These are phyloP conservation scores for Sinocyclocheilus anophthalmus DNA, from an alignment of 2,113 vertebrate species.

Conservation along the genomic window DNA sequence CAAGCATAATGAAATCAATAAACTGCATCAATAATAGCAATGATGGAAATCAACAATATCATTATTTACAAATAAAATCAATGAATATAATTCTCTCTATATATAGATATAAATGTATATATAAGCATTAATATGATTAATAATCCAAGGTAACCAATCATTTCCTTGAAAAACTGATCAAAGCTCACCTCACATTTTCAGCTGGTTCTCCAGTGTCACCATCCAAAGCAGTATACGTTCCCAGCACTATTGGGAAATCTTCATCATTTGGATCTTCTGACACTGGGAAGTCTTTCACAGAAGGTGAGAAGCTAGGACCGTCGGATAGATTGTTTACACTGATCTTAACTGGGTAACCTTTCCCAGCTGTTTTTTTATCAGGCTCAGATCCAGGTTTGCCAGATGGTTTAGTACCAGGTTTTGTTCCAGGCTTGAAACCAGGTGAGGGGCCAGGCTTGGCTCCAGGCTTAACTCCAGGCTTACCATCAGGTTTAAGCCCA, in stretches of 20 bases:
- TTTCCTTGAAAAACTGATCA: background rate
- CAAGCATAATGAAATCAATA: background rate
- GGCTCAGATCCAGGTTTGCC: constrained; percentile 37
- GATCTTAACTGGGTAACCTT: constrained; percentile 74
- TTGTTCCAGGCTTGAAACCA: constrained; percentile 34
- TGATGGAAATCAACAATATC: background rate
- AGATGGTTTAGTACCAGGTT: constrained; percentile 43
- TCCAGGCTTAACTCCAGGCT: constrained; percentile 9
- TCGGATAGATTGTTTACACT: constrained; percentile 81
- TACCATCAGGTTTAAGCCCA: background rate
- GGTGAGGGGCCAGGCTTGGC: constrained; percentile 39
- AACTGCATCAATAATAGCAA: background rate
- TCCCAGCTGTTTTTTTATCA: constrained; percentile 42
- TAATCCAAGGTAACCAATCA: background rate
- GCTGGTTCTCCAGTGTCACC: constrained; percentile 82
- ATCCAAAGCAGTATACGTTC: constrained; percentile 78
- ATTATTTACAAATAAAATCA: background rate
- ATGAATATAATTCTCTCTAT: background rate
- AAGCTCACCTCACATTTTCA: constrained; percentile 81
- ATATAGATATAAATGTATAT: background rate
- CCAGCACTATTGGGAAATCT: constrained; percentile 67
- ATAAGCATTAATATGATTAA: background rate
- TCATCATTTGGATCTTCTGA: constrained; percentile 66
- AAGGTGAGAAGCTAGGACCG: constrained; percentile 78
- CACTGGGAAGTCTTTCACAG: constrained; percentile 67